These are phyloP conservation scores for Uromys caudimaculatus DNA, from an alignment of 2,797 vertebrate genomes.

Conservation along the genomic window DNA sequence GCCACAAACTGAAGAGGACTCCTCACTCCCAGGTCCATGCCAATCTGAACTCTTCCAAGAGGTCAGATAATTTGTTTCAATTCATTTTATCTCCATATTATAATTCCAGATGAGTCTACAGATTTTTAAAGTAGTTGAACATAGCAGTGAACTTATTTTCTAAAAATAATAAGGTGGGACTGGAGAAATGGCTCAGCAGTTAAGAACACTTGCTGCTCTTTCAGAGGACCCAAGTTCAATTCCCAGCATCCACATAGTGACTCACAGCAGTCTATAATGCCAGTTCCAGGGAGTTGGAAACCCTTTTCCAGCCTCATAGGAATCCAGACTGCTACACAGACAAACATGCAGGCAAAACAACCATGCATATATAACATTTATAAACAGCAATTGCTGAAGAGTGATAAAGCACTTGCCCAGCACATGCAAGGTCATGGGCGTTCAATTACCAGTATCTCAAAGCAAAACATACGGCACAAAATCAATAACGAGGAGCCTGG, in stretches of 20 bases:
- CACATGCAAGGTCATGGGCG: not conserved
- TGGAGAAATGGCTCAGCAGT: not conserved
- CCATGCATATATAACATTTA: not conserved
- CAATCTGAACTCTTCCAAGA: slow-evolving; percentile 67
- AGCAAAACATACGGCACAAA: not conserved
- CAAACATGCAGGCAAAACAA: not conserved
- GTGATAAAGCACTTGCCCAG: not conserved
- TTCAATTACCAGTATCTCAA: not conserved
- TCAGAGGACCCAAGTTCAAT: not conserved
- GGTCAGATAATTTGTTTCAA: slow-evolving; percentile 28
- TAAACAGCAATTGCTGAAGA: not conserved
- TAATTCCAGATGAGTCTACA: not conserved
- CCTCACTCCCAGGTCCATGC: slow-evolving; percentile 21
- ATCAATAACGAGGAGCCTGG: not conserved
- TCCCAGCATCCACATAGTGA: not conserved
- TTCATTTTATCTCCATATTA: not conserved
- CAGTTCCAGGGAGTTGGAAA: not conserved
- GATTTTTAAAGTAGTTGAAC: slow-evolving; percentile 18
- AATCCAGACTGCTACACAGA: not conserved
- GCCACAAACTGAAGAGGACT: slow-evolving; percentile 19
- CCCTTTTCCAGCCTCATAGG: not conserved
- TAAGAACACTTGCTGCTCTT: not conserved
- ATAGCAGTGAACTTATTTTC: slow-evolving; percentile 47
- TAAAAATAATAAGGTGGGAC: not conserved
- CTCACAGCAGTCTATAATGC: not conserved